Conservation (phyloP, 2,113 vertebrate genomes). For the Ascaphus truei region DNA sequence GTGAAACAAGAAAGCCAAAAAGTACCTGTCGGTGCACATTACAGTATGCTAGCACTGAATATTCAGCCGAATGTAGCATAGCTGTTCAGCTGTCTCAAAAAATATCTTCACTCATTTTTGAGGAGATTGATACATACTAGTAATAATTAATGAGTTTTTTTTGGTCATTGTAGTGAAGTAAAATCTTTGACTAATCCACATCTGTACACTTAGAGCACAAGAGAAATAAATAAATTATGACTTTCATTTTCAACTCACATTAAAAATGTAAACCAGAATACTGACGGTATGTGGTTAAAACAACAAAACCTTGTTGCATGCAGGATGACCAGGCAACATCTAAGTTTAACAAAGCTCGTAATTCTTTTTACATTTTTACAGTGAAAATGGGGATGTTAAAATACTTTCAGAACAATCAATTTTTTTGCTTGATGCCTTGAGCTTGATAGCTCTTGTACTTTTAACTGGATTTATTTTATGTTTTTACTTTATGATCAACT, state of each 20-base stretch:
- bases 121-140: neutral
- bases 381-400: neutral
- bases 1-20: neutral
- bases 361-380: neutral
- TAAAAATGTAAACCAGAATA: neutral
- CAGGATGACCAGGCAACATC: neutral
- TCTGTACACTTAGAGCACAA: neutral
- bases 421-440: neutral
- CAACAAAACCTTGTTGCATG: neutral
- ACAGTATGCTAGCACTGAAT: neutral
- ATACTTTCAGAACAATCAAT: neutral
- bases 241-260: neutral
- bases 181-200: neutral
- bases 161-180: neutral
- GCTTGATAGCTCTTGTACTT: neutral
- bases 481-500: no score
- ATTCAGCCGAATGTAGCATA: neutral
- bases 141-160: neutral
- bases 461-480: neutral
- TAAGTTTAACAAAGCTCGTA: neutral
- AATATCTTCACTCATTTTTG: neutral
- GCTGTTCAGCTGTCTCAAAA: slow-evolving; percentile 3
- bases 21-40: slow-evolving; percentile 20
- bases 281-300: neutral
- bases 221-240: neutral